Conservation (phyloP, 1,140 invertebrate genomes). For the Lasioglossum baleicum region DNA sequence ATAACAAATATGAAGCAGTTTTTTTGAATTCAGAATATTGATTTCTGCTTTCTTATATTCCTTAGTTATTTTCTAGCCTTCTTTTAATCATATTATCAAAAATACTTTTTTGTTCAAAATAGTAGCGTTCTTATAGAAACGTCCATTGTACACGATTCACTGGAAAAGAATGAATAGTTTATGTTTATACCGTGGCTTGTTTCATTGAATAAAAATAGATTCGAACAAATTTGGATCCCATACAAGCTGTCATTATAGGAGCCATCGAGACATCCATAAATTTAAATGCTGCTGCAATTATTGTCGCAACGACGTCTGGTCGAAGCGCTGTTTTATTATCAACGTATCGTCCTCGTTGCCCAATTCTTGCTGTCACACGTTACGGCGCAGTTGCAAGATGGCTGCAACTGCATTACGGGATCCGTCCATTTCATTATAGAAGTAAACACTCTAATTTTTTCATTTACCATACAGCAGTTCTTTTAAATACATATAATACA, state of each 20-base stretch:
- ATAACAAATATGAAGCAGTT: too few relatives aligned
- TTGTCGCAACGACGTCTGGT: constrained; percentile 92
- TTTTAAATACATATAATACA: too few relatives aligned
- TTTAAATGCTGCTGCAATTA: constrained; percentile 89
- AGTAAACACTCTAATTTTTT: constrained; percentile 77
- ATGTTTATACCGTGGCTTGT: too few relatives aligned
- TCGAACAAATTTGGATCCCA: constrained; percentile 82
- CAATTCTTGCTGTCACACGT: constrained; percentile 91
- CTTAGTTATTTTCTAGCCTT: too few relatives aligned
- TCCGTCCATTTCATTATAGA: constrained; percentile 79
- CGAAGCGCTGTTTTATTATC: constrained; percentile 88
- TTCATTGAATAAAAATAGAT: constrained; percentile 63
- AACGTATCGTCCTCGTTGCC: constrained; percentile 90
- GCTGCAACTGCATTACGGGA: constrained; percentile 87
- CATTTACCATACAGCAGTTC: not conserved
- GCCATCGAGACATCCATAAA: constrained; percentile 91
- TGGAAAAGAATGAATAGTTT: too few relatives aligned
- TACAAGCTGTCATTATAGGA: constrained; percentile 90
- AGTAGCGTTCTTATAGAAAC: too few relatives aligned
- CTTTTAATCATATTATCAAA: too few relatives aligned
- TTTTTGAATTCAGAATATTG: too few relatives aligned
- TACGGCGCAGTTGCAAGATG: constrained; percentile 86
- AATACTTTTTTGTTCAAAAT: too few relatives aligned
- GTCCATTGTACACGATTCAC: too few relatives aligned
- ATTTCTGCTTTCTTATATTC: too few relatives aligned